Evolutionary conservation across 2,797 vertebrate species (phyloP).

Genomic region (Microctenopoma lineatum): DNA sequence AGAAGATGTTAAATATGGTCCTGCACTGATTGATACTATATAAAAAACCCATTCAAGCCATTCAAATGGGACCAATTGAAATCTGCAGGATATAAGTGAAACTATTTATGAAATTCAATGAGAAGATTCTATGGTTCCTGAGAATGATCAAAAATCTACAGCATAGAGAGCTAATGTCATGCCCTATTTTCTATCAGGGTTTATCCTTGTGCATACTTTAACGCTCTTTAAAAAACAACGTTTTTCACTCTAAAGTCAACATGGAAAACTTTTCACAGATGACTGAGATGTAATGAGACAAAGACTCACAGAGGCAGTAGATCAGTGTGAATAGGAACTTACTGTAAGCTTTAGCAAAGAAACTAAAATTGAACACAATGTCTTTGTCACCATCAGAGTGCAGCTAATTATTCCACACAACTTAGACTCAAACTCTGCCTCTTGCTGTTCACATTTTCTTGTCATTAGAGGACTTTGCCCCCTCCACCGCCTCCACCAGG

Average conservation of each 20-base stretch:
- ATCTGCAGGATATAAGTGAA: neutral
- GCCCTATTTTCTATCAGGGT: neutral
- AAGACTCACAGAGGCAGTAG: conserved; percentile 31
- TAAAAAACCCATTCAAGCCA: neutral
- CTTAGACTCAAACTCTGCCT: conserved; percentile 16
- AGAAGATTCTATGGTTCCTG: neutral
- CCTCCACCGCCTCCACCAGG: neutral
- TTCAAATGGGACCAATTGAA: conserved; percentile 7
- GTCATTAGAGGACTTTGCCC: conserved; percentile 27
- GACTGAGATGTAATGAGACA: conserved; percentile 31
- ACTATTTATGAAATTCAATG: conserved; percentile 23
- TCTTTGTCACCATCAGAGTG: conserved; percentile 21
- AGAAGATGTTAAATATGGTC: neutral
- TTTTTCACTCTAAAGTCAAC: neutral
- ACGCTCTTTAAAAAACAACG: no score
- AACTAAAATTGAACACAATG: conserved; percentile 21
- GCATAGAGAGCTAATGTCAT: neutral
- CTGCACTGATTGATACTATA: conserved; percentile 5
- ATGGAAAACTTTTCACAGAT: conserved; percentile 34
- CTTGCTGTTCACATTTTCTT: conserved; percentile 24
- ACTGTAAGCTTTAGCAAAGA: conserved; percentile 9
- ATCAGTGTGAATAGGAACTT: conserved; percentile 24
- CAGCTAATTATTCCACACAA: conserved; percentile 48
- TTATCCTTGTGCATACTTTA: conserved; percentile 2
- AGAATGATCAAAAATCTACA: conserved; percentile 17